phyloP scores from a whole-genome alignment of 2,113 vertebrate genomes.

The Heterocephalus glaber region DNA sequence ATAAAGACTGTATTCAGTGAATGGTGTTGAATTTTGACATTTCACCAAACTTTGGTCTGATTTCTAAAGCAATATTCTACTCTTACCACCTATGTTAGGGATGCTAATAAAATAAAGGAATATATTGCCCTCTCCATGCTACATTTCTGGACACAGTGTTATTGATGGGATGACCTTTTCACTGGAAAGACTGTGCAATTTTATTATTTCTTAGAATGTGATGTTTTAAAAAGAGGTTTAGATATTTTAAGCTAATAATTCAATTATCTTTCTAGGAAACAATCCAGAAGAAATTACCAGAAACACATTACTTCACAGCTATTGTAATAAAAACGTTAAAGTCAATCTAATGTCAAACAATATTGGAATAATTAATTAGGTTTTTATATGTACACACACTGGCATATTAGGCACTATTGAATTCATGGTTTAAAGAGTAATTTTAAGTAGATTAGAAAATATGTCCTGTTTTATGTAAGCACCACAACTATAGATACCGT shows the following conservation, averaged over 20 bases:
- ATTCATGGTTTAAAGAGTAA: background rate
- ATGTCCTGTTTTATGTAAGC: background rate
- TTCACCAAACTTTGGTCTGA: conserved; percentile 38
- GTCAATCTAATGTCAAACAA: background rate
- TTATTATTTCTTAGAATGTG: background rate
- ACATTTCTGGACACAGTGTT: background rate
- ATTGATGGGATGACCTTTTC: background rate
- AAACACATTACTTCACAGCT: background rate
- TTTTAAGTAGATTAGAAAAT: background rate
- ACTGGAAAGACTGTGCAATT: background rate
- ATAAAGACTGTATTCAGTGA: background rate
- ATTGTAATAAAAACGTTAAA: background rate
- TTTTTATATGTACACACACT: background rate
- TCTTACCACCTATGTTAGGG: background rate
- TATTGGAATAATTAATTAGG: background rate
- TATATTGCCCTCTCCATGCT: background rate
- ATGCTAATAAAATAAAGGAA: background rate
- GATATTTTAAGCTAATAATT: background rate
- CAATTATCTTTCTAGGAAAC: background rate
- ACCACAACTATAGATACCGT: background rate
- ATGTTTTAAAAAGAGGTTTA: background rate
- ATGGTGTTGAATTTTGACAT: conserved; percentile 8
- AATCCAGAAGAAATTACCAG: conserved; percentile 26
- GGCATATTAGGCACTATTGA: background rate
- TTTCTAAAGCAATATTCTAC: conserved; percentile 27